Percentiles rank a stretch among this genome's conserved stretches.
These are phyloP conservation scores for Creontiades dilutus DNA, from an alignment of 2,888 invertebrate species.

Conservation along the genomic window DNA sequence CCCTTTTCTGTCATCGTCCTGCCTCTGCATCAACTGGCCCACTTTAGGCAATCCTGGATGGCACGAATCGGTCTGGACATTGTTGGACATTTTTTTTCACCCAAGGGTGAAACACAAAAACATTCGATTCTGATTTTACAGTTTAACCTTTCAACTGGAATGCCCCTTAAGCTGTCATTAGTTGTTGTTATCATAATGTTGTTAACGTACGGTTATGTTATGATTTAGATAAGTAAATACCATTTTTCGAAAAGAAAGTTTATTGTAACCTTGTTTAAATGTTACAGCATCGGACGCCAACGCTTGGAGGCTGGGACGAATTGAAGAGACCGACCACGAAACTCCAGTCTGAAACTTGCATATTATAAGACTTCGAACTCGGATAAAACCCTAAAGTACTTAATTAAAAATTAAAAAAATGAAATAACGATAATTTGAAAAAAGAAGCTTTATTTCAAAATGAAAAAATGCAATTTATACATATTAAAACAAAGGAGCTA, in stretches of 20 bases:
- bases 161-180: too few relatives aligned
- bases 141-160: too few relatives aligned
- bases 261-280: not conserved
- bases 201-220: too few relatives aligned
- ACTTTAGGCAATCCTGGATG: too few relatives aligned
- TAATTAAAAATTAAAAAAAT: not conserved
- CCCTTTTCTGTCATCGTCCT: too few relatives aligned
- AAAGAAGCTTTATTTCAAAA: not conserved
- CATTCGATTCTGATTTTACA: too few relatives aligned
- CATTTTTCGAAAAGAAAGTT: not conserved
- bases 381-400: not conserved
- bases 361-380: conserved; percentile 38
- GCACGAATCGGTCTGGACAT: too few relatives aligned
- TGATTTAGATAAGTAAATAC: too few relatives aligned
- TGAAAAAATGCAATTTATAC: not conserved
- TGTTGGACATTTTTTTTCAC: too few relatives aligned
- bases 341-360: conserved; percentile 84
- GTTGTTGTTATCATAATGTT: too few relatives aligned
- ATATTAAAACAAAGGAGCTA: conserved; percentile 41
- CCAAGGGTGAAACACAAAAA: too few relatives aligned
- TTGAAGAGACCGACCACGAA: conserved; percentile 90
- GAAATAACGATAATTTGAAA: not conserved
- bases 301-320: conserved; percentile 89
- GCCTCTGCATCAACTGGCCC: too few relatives aligned
- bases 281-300: conserved; percentile 86